Evolutionary conservation across 2,888 invertebrate genomes (phyloP).

Genomic region (Eupithecia pulchellata): DNA sequence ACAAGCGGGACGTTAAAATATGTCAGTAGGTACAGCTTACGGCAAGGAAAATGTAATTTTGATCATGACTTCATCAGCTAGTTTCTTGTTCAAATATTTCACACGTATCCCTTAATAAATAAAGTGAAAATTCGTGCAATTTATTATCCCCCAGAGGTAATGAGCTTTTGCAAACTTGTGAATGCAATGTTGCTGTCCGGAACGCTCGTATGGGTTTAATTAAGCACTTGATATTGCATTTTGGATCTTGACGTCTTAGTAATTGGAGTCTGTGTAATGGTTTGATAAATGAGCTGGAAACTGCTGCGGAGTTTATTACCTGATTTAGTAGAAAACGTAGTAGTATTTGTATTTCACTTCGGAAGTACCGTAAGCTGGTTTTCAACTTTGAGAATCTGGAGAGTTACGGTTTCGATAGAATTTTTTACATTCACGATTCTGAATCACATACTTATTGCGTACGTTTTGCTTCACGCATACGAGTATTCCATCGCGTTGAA

Average conservation of each 20-base stretch:
- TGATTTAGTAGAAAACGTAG: background rate
- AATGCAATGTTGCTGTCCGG: conserved; percentile 6
- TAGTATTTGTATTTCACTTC: background rate
- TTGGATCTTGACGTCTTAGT: conserved; percentile 23
- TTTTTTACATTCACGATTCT: background rate
- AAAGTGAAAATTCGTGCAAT: conserved; percentile 24
- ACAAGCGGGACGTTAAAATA: too few relatives aligned
- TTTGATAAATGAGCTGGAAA: conserved; percentile 21
- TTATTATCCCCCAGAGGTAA: conserved; percentile 32
- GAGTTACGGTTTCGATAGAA: background rate
- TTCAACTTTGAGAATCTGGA: background rate
- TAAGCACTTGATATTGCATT: conserved; percentile 31
- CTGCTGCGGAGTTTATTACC: background rate
- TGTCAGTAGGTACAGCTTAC: too few relatives aligned
- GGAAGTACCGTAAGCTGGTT: background rate
- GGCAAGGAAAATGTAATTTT: too few relatives aligned
- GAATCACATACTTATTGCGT: background rate
- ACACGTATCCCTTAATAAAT: conserved; percentile 11
- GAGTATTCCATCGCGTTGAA: background rate
- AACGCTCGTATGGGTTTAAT: conserved; percentile 25
- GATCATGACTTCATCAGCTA: background rate
- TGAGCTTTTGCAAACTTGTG: conserved; percentile 18
- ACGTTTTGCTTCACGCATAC: background rate
- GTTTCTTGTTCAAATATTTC: background rate
- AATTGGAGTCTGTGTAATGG: conserved; percentile 13